Percentiles rank a stretch among this genome's conserved stretches.
phyloP scores from a whole-genome alignment of 2,797 vertebrate species.

The Oreonectes daqikongensis region DNA sequence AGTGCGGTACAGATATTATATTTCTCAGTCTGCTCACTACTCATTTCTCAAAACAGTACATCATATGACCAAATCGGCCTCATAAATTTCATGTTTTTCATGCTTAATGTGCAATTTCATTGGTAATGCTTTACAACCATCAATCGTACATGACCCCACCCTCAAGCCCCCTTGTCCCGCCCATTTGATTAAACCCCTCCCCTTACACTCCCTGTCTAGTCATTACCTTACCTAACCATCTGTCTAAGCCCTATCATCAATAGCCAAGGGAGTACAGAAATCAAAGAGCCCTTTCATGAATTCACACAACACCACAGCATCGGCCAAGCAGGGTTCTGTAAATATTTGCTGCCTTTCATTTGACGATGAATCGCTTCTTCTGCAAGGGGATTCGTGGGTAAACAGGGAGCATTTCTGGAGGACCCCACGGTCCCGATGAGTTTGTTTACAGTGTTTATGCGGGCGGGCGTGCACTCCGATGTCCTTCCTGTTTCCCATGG shows the following conservation, averaged over 20 bases:
- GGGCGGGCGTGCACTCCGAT: constrained; percentile 44
- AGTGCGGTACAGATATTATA: too few relatives aligned
- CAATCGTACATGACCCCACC: neutral
- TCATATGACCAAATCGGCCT: too few relatives aligned
- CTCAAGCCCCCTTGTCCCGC: constrained; percentile 29
- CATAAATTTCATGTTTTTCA: too few relatives aligned
- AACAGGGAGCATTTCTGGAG: constrained; percentile 51
- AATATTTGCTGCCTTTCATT: constrained; percentile 60
- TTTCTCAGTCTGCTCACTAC: too few relatives aligned
- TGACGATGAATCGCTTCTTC: constrained; percentile 50
- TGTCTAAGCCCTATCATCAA: constrained; percentile 67
- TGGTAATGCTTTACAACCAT: neutral
- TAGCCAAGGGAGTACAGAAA: constrained; percentile 56
- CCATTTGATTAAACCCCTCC: constrained; percentile 30
- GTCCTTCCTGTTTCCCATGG: constrained; percentile 60
- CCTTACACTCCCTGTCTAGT: constrained; percentile 52
- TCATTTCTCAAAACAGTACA: too few relatives aligned
- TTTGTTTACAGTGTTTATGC: constrained; percentile 61
- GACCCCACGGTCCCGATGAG: constrained; percentile 45
- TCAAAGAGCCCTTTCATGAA: constrained; percentile 63
- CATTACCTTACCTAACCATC: constrained; percentile 67
- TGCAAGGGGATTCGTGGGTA: constrained; percentile 55
- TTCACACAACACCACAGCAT: constrained; percentile 51
- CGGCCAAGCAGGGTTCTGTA: constrained; percentile 50
- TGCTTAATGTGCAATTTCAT: neutral